phyloP scores from a whole-genome alignment of 2,797 vertebrate genomes.

The Nyctalus aviator region DNA sequence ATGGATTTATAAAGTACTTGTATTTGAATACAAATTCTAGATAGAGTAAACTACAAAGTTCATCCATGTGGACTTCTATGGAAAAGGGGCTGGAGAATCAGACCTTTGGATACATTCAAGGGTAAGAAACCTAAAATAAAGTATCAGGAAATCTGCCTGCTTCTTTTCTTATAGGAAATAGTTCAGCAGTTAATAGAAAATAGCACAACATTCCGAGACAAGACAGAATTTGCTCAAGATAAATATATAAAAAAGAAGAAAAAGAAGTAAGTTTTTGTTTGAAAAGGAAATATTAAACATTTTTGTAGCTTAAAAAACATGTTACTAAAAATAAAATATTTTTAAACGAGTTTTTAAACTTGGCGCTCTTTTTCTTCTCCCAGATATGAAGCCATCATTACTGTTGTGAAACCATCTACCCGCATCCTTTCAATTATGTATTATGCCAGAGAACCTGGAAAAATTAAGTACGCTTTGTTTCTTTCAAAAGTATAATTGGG shows the following conservation, averaged over 20 bases:
- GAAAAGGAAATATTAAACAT: constrained; percentile 34
- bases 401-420: constrained; percentile 94
- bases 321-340: constrained; percentile 42
- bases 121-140: constrained; percentile 60
- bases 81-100: constrained; percentile 49
- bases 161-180: constrained; percentile 92
- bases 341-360: constrained; percentile 17
- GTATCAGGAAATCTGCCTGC: constrained; percentile 70
- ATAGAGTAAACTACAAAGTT: constrained; percentile 9
- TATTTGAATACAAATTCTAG: constrained; percentile 47
- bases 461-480: constrained; percentile 94
- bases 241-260: constrained; percentile 99
- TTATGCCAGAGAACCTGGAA: constrained; percentile 97
- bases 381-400: constrained; percentile 96
- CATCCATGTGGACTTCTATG: constrained; percentile 21
- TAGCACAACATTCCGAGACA: constrained; percentile 97
- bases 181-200: constrained; percentile 98
- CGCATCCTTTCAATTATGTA: constrained; percentile 98
- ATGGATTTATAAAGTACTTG: neutral
- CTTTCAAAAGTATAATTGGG: constrained; percentile 73
- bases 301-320: neutral
- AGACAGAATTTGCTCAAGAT: constrained; percentile 97
- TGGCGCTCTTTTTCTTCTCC: constrained; percentile 65
- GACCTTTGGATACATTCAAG: constrained; percentile 16
- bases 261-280: constrained; percentile 92